Base-by-base conservation (phyloP, 1,140 invertebrate species). In the Tribolium castaneum region DNA sequence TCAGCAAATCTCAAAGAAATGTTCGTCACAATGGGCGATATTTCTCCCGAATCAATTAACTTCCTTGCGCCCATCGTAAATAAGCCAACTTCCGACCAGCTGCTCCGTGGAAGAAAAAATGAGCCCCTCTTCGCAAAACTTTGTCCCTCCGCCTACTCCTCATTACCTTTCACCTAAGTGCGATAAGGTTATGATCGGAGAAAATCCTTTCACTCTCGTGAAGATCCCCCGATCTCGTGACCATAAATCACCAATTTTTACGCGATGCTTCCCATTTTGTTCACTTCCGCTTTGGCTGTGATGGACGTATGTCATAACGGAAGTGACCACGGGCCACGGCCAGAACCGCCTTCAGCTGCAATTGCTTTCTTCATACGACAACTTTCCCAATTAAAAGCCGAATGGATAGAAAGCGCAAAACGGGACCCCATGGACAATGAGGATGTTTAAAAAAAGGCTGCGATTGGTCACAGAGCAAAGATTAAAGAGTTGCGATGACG, bases 201-300 rank as follows among this genome's bases (percentile, higher is more conserved):
- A 73, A 73, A 73, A 54, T 73, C 71, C 71, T 73, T 73, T 73
- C 71, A 73, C 71, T 73, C 30, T 45, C 59, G 30, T 35, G 30
- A 12, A 66, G 14, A 22, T 59, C 54, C 54, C 52, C 4, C 22
- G 14, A 22, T 14, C 25, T 66, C 59, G 59, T 66, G 59, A 66
- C 59, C 59, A 66, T 66, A 66, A 35, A 66, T 66, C 59, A 66
- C 59, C 25, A 10, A 59, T 59, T 59, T 59, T 59, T 59, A 30
- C 10, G 12, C 25, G 59, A 30, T 22, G 19, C 59, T 66, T 66
- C 59, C 59, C 34, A 34, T 9, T 66, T 66, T n/a, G 6, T 13
- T 12, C 34, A 12, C 54, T n/a, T n/a, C 30, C 59, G 35, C 59
- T 12, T 35, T n/a, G 30, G 1, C 22, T 14, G 30, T 66, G 59